Evolutionary conservation across 2,797 vertebrate genomes (phyloP).

Genomic region (Ceryle rudis): DNA sequence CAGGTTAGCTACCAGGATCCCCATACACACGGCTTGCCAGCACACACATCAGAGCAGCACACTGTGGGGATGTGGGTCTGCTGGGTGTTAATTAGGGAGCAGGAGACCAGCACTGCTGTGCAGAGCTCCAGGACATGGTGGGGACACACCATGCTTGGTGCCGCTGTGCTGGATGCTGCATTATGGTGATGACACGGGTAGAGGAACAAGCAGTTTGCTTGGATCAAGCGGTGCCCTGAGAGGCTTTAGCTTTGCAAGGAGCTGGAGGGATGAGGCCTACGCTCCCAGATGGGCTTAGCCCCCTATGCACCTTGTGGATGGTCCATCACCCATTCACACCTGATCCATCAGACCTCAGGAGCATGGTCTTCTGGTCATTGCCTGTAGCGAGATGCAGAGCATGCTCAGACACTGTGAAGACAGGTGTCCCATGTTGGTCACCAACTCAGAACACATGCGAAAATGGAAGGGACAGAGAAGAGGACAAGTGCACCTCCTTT

Average conservation of each 20-base stretch:
- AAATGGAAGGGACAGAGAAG: too few relatives aligned
- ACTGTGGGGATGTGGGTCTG: rapidly evolving
- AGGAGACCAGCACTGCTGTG: neutral
- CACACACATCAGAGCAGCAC: neutral
- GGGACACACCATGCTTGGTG: neutral
- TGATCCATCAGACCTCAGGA: neutral
- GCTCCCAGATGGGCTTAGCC: neutral
- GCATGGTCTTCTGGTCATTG: rapidly evolving
- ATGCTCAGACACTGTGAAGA: rapidly evolving
- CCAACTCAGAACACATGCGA: neutral
- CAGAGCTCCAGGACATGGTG: rapidly evolving
- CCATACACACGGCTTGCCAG: rapidly evolving
- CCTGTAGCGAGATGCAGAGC: neutral
- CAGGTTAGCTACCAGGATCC: neutral
- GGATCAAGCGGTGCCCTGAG: rapidly evolving
- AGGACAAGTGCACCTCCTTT: neutral
- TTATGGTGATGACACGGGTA: rapidly evolving
- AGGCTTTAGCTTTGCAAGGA: neutral
- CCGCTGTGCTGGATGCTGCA: rapidly evolving
- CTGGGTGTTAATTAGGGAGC: neutral
- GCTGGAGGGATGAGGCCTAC: neutral
- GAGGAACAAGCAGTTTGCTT: neutral
- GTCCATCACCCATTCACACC: neutral
- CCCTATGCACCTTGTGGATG: rapidly evolving
- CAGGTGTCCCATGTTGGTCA: rapidly evolving